Evolutionary conservation across 2,797 vertebrate genomes (phyloP), one percentile per base, ranked within the genome.

Genomic region (Phoeniculus purpureus): DNA sequence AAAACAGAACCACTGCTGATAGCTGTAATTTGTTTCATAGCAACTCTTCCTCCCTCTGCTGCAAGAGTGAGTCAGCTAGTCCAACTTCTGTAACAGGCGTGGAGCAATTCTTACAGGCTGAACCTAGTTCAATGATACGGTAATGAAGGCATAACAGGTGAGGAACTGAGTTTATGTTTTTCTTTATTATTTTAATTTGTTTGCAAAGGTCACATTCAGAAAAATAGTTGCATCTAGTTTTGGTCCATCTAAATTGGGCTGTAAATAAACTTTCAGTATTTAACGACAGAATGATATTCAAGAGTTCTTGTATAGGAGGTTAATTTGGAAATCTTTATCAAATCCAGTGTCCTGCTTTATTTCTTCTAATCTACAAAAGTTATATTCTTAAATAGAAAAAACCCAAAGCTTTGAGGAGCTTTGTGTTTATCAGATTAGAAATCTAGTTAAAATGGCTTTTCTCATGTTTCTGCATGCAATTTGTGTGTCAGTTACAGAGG

Each of bases 21-120:
- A 96, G 93, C 75, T 90, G 65, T 94, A 96, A 97, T 96, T 97
- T 95, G 87, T 94, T 95, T 97, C 93, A 89, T 95, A 95, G 95
- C 83, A 95, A 94, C 79, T 93, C 87, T 94, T 97, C 73, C 88
- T 90, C 85, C 93, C 90, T 92, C 95, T 96, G 93, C 90, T 96
- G 82, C 61, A 94, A 70, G 59, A 93, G 68, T 67, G 72, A 94
- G 80, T 16, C 90, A 86, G 32, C 12, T 59, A 87, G 70, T 87
- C 72, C 91, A 95, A 73, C 60, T 91, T 90, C 92, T 94, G 4
- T 81, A 87, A 79, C 62, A 90, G 83, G 72, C 73, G 25, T 88
- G 90, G 61, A 83, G 89, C 94, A 96, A 96, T 96, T 95, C 97
- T 62, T 81, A 92, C 20, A 93, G 73, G 47, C 91, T 43, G 73